These are phyloP conservation scores for Dendrolimus punctatus DNA, from an alignment of 1,140 invertebrate species.

Conservation along the genomic window DNA sequence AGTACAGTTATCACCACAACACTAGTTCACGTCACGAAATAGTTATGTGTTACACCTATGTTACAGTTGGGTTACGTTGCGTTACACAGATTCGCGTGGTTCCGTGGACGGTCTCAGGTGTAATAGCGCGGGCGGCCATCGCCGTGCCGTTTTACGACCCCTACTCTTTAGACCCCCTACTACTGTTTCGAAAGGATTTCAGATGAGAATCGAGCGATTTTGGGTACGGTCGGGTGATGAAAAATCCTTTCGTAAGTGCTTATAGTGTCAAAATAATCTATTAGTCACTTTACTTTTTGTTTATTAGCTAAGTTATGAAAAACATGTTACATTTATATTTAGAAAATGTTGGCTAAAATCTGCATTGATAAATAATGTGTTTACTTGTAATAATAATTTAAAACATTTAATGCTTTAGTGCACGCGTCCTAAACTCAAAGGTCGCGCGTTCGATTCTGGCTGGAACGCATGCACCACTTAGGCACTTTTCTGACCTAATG, in stretches of 20 bases:
- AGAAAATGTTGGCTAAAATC: too few relatives aligned
- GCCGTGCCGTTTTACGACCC: conserved; percentile 61
- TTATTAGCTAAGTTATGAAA: too few relatives aligned
- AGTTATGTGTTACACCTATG: conserved; percentile 5
- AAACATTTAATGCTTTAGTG: too few relatives aligned
- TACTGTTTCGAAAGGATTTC: conserved; percentile 60
- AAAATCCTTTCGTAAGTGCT: not conserved
- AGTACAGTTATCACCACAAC: conserved; percentile 1
- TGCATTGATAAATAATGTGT: too few relatives aligned
- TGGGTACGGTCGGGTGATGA: not conserved
- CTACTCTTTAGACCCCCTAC: conserved; percentile 56
- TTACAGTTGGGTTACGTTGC: conserved; percentile 21
- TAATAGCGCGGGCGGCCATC: conserved; percentile 41
- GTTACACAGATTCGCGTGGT: conserved; percentile 19
- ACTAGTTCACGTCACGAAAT: not conserved
- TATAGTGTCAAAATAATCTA: too few relatives aligned
- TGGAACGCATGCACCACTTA: too few relatives aligned
- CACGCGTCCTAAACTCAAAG: too few relatives aligned
- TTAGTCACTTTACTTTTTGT: too few relatives aligned
- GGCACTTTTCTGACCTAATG: too few relatives aligned
- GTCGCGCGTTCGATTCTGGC: too few relatives aligned
- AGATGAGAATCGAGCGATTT: conserved; percentile 19
- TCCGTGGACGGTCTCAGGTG: conserved; percentile 36
- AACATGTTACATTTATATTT: too few relatives aligned
- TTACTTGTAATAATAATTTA: too few relatives aligned